Conservation (phyloP, 2,113 vertebrate genomes). For the Hystrix cristata region DNA sequence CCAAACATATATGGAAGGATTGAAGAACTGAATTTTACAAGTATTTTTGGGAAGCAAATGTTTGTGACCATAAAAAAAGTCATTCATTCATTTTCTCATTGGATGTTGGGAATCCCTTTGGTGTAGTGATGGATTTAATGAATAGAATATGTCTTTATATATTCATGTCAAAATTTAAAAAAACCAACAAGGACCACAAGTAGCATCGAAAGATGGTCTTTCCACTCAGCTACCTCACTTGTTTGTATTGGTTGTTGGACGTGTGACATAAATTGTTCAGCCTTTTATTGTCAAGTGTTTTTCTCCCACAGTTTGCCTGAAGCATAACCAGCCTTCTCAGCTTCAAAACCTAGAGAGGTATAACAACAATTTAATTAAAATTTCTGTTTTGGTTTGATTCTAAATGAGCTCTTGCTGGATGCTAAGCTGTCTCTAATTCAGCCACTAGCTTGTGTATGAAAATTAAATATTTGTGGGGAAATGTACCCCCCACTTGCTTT, state of each 20-base stretch:
- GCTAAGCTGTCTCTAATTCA: background rate
- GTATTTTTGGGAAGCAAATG: background rate
- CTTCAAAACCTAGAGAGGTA: background rate
- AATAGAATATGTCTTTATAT: background rate
- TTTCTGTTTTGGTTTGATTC: conserved; percentile 46
- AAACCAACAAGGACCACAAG: background rate
- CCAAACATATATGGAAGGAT: background rate
- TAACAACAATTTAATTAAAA: background rate
- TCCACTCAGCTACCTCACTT: background rate
- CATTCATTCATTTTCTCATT: background rate
- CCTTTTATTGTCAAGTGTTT: background rate
- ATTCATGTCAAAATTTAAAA: background rate
- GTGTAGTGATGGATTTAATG: background rate
- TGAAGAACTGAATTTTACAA: background rate
- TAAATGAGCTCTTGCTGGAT: background rate
- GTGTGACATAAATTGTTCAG: background rate
- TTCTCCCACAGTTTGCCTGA: background rate
- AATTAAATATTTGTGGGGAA: background rate
- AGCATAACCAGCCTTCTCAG: background rate
- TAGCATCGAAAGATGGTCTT: background rate
- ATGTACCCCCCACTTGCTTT: background rate
- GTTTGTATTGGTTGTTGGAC: background rate
- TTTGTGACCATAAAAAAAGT: background rate
- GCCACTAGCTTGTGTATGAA: background rate
- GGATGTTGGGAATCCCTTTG: background rate